These are phyloP conservation scores for Rhorus exstirpatorius DNA, from an alignment of 2,888 invertebrate genomes.

Conservation along the genomic window DNA sequence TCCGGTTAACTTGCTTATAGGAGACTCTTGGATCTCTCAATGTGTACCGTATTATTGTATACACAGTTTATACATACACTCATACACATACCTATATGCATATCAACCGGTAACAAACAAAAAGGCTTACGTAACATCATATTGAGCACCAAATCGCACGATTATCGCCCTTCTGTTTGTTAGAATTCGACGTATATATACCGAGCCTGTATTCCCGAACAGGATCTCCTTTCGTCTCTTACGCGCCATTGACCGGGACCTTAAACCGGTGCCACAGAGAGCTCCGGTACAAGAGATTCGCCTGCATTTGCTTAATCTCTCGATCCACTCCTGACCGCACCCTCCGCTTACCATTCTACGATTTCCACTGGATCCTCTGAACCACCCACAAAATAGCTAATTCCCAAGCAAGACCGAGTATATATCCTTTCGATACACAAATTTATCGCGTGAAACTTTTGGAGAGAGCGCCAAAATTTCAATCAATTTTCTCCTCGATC, in stretches of 20 bases:
- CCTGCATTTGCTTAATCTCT: conserved; percentile 81
- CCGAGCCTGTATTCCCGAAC: conserved; percentile 34
- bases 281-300: conserved; percentile 58
- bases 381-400: conserved; percentile 61
- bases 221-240: conserved; percentile 79
- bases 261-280: conserved; percentile 80
- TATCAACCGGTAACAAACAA: not conserved
- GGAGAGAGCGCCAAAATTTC: not conserved
- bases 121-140: not conserved
- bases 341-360: conserved; percentile 37
- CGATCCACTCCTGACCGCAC: conserved; percentile 55
- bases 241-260: conserved; percentile 84
- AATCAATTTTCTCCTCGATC: too few relatives aligned
- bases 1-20: conserved; percentile 68
- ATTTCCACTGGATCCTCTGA: conserved; percentile 38
- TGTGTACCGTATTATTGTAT: conserved; percentile 33
- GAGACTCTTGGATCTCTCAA: conserved; percentile 38
- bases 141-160: not conserved
- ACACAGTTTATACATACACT: not conserved
- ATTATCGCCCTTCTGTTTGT: conserved; percentile 20
- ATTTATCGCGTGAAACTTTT: conserved; percentile 13
- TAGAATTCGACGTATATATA: not conserved
- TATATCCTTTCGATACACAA: conserved; percentile 27
- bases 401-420: conserved; percentile 22
- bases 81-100: conserved; percentile 3